These are phyloP conservation scores for Pycnonotus jocosus DNA, from an alignment of 2,113 vertebrate genomes.

Conservation along the genomic window DNA sequence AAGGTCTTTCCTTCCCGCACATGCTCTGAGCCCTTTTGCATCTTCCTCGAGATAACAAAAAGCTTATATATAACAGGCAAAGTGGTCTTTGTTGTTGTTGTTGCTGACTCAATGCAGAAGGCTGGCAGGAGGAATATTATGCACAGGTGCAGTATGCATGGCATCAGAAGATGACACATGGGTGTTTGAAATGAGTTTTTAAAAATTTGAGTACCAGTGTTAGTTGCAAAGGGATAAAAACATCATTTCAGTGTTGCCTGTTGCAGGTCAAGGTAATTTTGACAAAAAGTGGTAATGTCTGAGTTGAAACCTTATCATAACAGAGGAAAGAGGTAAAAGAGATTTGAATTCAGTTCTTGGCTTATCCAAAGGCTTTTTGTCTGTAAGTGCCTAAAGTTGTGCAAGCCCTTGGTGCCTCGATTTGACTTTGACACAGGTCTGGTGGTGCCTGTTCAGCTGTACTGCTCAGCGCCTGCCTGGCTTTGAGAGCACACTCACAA, in stretches of 20 bases:
- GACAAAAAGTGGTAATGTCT: neutral
- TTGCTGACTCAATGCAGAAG: slow-evolving; percentile 3
- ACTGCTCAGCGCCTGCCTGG: rapidly evolving
- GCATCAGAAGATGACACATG: neutral
- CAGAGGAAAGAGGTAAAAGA: neutral
- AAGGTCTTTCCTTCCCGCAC: neutral
- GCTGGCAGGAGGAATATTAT: neutral
- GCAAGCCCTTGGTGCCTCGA: rapidly evolving
- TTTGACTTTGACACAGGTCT: neutral
- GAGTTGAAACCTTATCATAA: neutral
- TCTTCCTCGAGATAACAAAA: neutral
- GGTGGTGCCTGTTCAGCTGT: neutral
- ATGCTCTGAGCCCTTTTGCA: neutral
- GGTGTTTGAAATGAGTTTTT: neutral
- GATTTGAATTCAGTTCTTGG: neutral
- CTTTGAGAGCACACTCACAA: neutral
- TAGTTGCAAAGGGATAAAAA: neutral
- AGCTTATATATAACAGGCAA: slow-evolving; percentile 5
- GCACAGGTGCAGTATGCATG: slow-evolving; percentile 25
- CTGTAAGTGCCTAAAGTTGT: neutral
- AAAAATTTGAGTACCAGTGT: neutral
- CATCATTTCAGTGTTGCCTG: neutral
- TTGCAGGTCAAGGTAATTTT: neutral
- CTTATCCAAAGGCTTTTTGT: neutral
- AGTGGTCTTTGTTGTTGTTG: neutral